Evolutionary conservation across 2,888 invertebrate genomes (phyloP), one percentile per base, ranked within the genome.

Genomic region (Isotomurus palustris): DNA sequence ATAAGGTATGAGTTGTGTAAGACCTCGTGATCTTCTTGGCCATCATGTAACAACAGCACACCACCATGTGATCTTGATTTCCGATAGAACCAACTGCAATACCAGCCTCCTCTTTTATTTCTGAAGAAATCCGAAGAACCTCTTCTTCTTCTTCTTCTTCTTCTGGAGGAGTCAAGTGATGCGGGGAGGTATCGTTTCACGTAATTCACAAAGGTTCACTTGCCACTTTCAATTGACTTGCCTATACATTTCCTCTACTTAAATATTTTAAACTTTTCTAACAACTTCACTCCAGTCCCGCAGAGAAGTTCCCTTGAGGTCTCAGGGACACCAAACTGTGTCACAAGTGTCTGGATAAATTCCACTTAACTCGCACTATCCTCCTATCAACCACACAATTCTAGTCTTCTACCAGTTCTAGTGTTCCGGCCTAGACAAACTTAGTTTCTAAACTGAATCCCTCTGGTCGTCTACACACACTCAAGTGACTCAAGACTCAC

Each of bases 251-350:
- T n/a, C n/a, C n/a, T 40, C 40, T 19, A 40, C 10, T 10, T 40
- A 40, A 40, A 40, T 40, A 40, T 40, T 40, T 40, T 40, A 6
- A 40, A 40, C 40, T 40, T 17, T 10, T n/a, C 10, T 40, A 19
- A n/a, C n/a, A n/a, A n/a, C n/a, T 17, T 17, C 38, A 8, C 38
- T 27, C 28, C 27, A 28, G 28, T 8, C 47, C 47, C 17, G 47
- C 28, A 24, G 47, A 47, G 47, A 29, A 27, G 47, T 47, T 14
- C 40, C 40, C 6, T n/a, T 19, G 17, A 47, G n/a, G 25, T 12
- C 28, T 19, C 49, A 32, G 36, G 52, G 59, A 59, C 59, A 59
- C 59, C 54, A 58, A 50, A 59, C 59, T 43, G 58, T 44, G 59
- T 27, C 28, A 47, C 47, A 47, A 47, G 47, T 35, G 49, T 53